Percentiles rank a stretch among this genome's conserved stretches.
Conservation (phyloP, 2,888 invertebrate species). For the Galeopsomyia nigrocyanea region DNA sequence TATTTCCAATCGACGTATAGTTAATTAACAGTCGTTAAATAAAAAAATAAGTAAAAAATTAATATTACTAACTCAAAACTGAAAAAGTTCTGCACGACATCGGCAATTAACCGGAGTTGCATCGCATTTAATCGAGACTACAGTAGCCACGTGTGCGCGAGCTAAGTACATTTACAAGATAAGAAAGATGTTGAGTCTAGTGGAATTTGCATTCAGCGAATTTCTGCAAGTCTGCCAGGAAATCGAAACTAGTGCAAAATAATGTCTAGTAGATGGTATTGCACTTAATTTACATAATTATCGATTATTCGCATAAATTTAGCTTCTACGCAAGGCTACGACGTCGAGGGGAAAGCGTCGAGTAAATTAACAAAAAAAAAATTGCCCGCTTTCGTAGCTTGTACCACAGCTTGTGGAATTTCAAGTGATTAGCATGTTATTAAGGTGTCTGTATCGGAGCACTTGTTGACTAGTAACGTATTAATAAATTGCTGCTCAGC, state of each 20-base stretch:
- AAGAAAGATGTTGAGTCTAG: neutral
- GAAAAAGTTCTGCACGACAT: too few relatives aligned
- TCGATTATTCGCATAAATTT: constrained; percentile 23
- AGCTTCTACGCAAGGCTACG: neutral
- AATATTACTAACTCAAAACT: too few relatives aligned
- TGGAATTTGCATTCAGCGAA: too few relatives aligned
- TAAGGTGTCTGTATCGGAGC: neutral
- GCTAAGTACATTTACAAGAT: constrained; percentile 18
- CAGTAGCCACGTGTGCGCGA: too few relatives aligned
- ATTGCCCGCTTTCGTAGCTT: neutral
- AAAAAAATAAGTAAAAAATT: too few relatives aligned
- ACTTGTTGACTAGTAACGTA: too few relatives aligned
- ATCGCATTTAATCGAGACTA: neutral
- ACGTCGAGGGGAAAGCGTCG: constrained; percentile 1
- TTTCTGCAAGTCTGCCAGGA: neutral
- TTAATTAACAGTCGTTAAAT: too few relatives aligned
- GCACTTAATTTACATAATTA: constrained; percentile 32
- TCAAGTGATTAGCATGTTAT: neutral
- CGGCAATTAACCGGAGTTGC: too few relatives aligned
- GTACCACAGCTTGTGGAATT: neutral
- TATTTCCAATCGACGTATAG: too few relatives aligned
- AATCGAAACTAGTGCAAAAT: constrained; percentile 24
- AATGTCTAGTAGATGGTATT: constrained; percentile 10
- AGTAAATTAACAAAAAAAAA: constrained; percentile 14
- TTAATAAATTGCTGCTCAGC: too few relatives aligned